Percentiles rank a stretch among this genome's conserved stretches.
Conservation (phyloP, 1,140 invertebrate species). For the Caenorhabditis briggsae region DNA sequence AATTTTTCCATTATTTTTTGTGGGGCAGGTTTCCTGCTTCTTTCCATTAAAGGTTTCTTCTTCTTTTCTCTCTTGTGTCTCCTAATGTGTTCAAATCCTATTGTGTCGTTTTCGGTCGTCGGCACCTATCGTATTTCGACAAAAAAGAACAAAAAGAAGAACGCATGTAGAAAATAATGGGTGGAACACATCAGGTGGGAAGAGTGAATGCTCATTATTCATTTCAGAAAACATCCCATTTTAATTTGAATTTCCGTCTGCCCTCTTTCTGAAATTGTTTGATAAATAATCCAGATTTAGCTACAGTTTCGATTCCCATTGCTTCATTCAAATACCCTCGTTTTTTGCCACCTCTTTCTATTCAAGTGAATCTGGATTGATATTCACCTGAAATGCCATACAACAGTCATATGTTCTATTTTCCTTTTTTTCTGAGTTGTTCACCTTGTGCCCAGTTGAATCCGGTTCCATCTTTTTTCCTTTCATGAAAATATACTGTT, state of each 20-base stretch:
- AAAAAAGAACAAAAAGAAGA: background rate
- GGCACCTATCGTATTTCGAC: constrained; percentile 50
- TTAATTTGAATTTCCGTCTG: too few species aligned
- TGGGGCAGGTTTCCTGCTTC: background rate
- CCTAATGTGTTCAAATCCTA: constrained; percentile 51
- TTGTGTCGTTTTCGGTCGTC: constrained; percentile 20
- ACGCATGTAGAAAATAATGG: constrained; percentile 23
- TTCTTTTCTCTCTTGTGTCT: constrained; percentile 11
- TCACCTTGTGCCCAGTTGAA: background rate
- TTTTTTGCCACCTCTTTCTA: too few species aligned
- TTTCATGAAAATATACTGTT: background rate
- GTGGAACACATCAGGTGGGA: constrained; percentile 5
- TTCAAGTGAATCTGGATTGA: too few species aligned
- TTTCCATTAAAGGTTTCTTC: background rate
- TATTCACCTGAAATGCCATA: too few species aligned
- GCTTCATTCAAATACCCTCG: too few species aligned
- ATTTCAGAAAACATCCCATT: too few species aligned
- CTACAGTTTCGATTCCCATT: too few species aligned
- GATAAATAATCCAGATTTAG: too few species aligned
- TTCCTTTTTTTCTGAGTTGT: background rate
- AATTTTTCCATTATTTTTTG: too few species aligned
- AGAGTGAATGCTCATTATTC: constrained; percentile 28
- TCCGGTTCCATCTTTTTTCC: background rate
- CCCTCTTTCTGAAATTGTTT: too few species aligned
- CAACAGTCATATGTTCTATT: background rate